Base-by-base conservation (phyloP, 37 sponge, comb jelly and placozoan genomes). In the Mnemiopsis leidyi region DNA sequence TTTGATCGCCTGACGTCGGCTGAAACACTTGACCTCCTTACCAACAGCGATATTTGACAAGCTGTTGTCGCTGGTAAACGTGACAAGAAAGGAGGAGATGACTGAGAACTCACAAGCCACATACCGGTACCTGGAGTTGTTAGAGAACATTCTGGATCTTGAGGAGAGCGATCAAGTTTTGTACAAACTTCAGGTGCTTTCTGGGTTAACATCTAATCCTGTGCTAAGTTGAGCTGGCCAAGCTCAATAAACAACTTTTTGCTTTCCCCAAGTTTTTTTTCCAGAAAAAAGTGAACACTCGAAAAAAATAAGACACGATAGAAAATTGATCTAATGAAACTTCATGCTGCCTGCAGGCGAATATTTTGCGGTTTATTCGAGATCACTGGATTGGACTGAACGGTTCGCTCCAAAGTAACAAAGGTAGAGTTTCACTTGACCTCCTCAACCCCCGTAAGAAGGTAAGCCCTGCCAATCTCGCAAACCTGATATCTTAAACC, bases 71-170 rank as follows among this genome's bases (percentile, higher is more conserved):
- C 75, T 71, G 75, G 75, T 71, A 5, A 28, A 71, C n/a, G 30
- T 18, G 20, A 71, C 7, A 5, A 29, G 30, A 3, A 2, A 23
- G 3, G 25, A n/a, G 20, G 75, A 71, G 75, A 2, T 29, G 30
- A 5, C 75, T 7, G 3, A 7, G 30, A 71, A n/a, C 26, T n/a
- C 75, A 7, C 75, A 18, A 3, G 75, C 30, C 30, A 28, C 75
- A 13, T 71, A 29, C 30, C 26, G 75, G 7, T 71, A 71, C 30
- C 75, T 71, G 3, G 75, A 71, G 30, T 23, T 71, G 75, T 71
- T 71, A 25, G 75, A 71, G n/a, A 71, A 71, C n/a, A 71, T 71
- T n/a, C 75, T 71, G 21, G 75, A 71, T 71, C 75, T 71, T 71
- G 75, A 71, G 30, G 75, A 71, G 75, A 71, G 75, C 20, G n/a